Evolutionary conservation across 2,797 vertebrate genomes (phyloP), one percentile per base, ranked within the genome.

Genomic region (Pantherophis vulpinus): DNA sequence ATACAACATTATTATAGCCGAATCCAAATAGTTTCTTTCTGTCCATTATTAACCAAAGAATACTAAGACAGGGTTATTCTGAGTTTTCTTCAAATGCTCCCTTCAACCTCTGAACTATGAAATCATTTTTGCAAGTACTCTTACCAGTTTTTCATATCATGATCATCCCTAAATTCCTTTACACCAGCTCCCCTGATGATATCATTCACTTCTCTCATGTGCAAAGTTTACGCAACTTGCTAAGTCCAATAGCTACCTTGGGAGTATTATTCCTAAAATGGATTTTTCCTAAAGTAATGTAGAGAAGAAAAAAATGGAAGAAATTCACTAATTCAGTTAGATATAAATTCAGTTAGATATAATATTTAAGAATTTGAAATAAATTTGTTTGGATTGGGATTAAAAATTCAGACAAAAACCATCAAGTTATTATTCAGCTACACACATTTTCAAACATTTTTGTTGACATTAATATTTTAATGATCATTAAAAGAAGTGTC

Each of bases 401-500:
- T 9, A 92, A 91, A 90, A 97, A 97, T 96, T 88, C 92, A 92
- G 94, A 93, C 94, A 91, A 83, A 91, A 83, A 92, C 79, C 94
- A 92, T 86, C 4, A 79, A 42, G 89, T 27, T 96, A 90, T 18
- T 93, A 95, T 97, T 96, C 79, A 94, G 86, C 94, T 96, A 94
- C 91, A 92, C 93, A 87, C 94, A 92, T 87, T 89, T 59, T 2
- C 92, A 42, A 94, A 94, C 92, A 94, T 70, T 92, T 27, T 54
- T 56, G 42, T 60, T 23, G 25, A 37, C 16, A 47, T 42, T 79
- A 79, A 42, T 20, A 37, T 79, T 79, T 37, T 79, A 79, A 79
- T 42, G 70, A 2, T 79, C 32, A 79, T 42, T 79, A 20, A 79
- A 37, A 79, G 18, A 42, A 79, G 42, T 32, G 3, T 79, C 20